Percentiles rank a stretch among this genome's conserved stretches.
Conservation (phyloP, 2,797 vertebrate genomes). For the Acrocephalus scirpaceus region DNA sequence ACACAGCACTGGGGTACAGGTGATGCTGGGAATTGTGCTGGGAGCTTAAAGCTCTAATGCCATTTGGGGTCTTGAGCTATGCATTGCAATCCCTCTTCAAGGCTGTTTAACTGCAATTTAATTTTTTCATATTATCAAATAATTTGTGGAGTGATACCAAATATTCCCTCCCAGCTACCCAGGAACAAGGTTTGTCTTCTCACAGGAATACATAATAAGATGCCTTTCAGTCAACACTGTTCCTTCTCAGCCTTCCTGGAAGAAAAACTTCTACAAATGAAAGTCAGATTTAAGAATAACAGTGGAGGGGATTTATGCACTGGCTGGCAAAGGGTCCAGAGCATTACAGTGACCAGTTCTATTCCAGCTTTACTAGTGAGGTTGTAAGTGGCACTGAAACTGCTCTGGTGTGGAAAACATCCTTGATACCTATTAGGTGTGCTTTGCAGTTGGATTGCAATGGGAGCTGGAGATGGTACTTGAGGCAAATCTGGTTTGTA, state of each 20-base stretch:
- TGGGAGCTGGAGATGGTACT: not conserved
- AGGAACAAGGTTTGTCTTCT: not conserved
- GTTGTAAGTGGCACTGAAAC: not conserved
- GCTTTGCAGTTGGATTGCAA: not conserved
- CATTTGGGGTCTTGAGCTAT: not conserved
- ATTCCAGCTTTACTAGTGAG: not conserved
- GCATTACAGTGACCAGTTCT: not conserved
- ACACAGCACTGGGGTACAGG: not conserved
- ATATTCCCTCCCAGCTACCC: not conserved
- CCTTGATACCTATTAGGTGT: not conserved
- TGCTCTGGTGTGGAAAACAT: not conserved
- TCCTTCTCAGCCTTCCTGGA: not conserved
- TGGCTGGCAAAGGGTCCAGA: not conserved
- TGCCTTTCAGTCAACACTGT: not conserved
- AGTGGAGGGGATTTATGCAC: not conserved
- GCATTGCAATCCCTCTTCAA: not conserved
- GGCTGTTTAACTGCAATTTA: not conserved
- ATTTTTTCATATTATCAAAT: not conserved
- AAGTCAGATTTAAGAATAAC: not conserved
- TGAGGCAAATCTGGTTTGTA: not conserved
- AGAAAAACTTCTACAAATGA: not conserved
- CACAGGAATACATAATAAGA: not conserved
- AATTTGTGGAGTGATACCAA: not conserved
- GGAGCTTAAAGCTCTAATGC: not conserved
- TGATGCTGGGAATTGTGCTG: not conserved